Evolutionary conservation across 2,113 vertebrate species (phyloP), one percentile per base, ranked within the genome.

Genomic region (Hucho hucho): DNA sequence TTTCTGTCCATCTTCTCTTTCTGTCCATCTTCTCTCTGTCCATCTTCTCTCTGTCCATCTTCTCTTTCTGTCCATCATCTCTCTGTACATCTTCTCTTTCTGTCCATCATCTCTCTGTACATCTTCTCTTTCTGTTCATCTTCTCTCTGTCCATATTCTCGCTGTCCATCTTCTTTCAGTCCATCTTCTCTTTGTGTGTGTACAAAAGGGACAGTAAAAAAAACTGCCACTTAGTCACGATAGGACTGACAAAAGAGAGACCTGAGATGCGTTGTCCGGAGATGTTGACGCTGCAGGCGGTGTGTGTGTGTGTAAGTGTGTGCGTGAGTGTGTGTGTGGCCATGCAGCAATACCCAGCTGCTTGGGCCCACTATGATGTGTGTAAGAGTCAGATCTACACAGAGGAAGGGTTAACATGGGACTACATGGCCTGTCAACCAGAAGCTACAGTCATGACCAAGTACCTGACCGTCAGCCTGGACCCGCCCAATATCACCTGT

Each of bases 371-470:
- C 90, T 99, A 99, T 74, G 97, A 99, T 0, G 94, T 98, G 77
- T 99, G 98, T 88, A 99, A 99, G 87, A 98, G 95, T 74, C 96
- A 96, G 87, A 96, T 98, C 89, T 98, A 98, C 85, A 97, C 96
- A 0, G 98, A 99, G 84, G 97, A 99, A 87, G 98, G 95, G 77
- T 94, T 97, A 88, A 92, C 95, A 16, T 99, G 98, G 98, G 97
- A 99, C 95, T 99, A 99, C 93, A 98, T 97, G 95, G 97, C 98
- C 86, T 99, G 98, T 92, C 97, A 99, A 83, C 98, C 97, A 0
- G 97, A 99, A 94, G 95, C 96, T 78, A 96, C 94, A 56, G 96
- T 98, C 89, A 97, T 99, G 97, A 99, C 98, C 87, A 96, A 96
- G 86, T 98, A 95, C 13, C 94, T 98, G 70, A 96, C 95, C 87